phyloP scores from a whole-genome alignment of 2,113 vertebrate genomes.

The Thunnus maccoyii region DNA sequence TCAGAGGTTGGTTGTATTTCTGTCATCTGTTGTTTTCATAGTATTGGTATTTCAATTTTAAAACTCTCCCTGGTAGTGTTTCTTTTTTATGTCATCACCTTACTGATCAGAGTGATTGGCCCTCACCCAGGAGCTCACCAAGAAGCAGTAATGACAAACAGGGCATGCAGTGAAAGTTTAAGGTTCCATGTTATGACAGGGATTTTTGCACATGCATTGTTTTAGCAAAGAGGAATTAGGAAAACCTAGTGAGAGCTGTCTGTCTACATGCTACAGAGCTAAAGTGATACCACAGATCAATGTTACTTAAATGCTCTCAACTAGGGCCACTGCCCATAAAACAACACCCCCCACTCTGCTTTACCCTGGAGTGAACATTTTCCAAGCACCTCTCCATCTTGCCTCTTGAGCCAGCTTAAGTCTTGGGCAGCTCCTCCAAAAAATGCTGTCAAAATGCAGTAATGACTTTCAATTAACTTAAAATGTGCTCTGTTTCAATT shows the following conservation, averaged over 20 bases:
- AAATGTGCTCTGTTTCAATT: background rate
- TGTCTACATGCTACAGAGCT: background rate
- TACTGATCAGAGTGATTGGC: background rate
- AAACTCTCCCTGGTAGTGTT: too few relatives aligned
- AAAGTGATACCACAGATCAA: background rate
- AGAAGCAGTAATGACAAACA: too few relatives aligned
- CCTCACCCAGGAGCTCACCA: background rate
- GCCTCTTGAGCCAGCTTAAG: background rate
- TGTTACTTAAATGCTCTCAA: conserved; percentile 3
- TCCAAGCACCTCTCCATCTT: background rate
- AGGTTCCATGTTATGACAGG: too few relatives aligned
- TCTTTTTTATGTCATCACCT: background rate
- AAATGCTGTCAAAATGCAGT: conserved; percentile 11
- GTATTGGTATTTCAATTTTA: background rate
- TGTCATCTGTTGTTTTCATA: conserved; percentile 1
- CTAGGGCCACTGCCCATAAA: background rate
- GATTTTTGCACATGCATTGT: too few relatives aligned
- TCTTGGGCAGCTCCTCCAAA: background rate
- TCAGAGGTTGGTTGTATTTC: background rate
- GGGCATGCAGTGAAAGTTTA: too few relatives aligned
- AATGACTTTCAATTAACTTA: background rate
- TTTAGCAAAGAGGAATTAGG: background rate
- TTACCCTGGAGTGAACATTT: background rate
- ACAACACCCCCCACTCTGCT: background rate
- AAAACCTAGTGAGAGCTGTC: too few relatives aligned